These are phyloP conservation scores for Antigone vipio DNA, from an alignment of 2,113 vertebrate species.

Conservation along the genomic window DNA sequence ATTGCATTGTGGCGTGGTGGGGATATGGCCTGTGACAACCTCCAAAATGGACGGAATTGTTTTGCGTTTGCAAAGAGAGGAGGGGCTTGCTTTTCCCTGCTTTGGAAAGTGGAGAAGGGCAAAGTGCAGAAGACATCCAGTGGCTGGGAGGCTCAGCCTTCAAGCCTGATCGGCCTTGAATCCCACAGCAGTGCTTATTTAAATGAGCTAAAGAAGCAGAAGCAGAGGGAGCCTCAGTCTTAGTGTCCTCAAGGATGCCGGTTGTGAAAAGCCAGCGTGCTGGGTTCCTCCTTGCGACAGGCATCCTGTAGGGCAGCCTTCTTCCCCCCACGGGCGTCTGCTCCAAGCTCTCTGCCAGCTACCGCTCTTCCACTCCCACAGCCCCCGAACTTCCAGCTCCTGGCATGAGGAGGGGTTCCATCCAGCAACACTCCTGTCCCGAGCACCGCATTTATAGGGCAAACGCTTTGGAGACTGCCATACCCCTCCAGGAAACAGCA, in stretches of 20 bases:
- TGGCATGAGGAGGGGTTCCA: neutral
- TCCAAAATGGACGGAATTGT: neutral
- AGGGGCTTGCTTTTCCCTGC: neutral
- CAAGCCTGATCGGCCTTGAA: neutral
- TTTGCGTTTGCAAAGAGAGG: neutral
- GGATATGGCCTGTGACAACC: neutral
- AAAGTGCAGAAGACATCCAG: neutral
- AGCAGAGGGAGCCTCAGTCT: neutral
- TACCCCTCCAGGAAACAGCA: neutral
- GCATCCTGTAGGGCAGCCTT: neutral
- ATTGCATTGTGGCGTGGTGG: neutral
- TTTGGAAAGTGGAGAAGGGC: neutral
- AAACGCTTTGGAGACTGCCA: neutral
- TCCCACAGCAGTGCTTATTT: neutral
- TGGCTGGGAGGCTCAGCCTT: neutral
- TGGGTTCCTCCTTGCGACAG: neutral
- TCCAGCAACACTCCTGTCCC: neutral
- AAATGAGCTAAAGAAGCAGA: neutral
- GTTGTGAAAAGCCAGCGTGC: neutral
- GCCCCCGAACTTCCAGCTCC: neutral
- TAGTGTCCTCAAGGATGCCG: neutral
- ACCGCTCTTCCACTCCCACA: rapidly evolving
- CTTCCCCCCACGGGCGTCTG: rapidly evolving
- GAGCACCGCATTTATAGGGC: neutral
- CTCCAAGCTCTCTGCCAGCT: neutral